Base-by-base conservation (phyloP, 1,140 invertebrate genomes). In the Danaus plexippus region DNA sequence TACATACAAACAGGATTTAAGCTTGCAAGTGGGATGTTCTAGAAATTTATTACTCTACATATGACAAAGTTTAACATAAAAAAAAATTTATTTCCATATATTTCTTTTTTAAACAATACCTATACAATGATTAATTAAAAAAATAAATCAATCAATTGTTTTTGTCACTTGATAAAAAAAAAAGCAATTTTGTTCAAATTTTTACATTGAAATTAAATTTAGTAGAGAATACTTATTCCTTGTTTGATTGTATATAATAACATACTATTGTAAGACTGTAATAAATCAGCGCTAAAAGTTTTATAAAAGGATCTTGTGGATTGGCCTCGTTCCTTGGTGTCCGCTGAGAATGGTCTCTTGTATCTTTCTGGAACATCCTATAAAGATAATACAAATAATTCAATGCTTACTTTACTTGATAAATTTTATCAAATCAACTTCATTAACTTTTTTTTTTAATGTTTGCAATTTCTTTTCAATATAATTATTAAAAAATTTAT, bases 301-400 rank as follows among this genome's bases (percentile, higher is more conserved):
- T 85, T 84, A n/a, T 80, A 71, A 52, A 83, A 81, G 12, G 57
- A 74, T 61, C 75, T 77, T 2, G 80, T 78, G 9, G 81, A 75
- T 9, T 77, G 73, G 11, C 63, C 67, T 11, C 73, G 65, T 2
- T 85, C 83, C 52, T 87, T 86, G 0, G 80, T 81, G 47, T 86
- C 87, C 43, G 87, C 87, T 41, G 87, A 88, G 61, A 86, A 88
- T 53, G 87, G 87, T 51, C 87, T 72, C 49, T 80, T 80, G 54
- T 71, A 77, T 62, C 75, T 73, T 53, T 88, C 87, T 55, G 71
- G 79, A 48, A 66, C 59, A 59, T 85, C 85, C 85, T 88, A 54
- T 49, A 75, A 72, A 32, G 22, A 32, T 32, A 32, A 32, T 6
- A 32, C 2, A 0, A 32, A 32, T 32, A 32, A 32, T 32, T 32